A percentile compares a stretch with the other conserved stretches of the same genome.
phyloP scores from a whole-genome alignment of 2,113 vertebrate genomes.

The Murina feae region DNA sequence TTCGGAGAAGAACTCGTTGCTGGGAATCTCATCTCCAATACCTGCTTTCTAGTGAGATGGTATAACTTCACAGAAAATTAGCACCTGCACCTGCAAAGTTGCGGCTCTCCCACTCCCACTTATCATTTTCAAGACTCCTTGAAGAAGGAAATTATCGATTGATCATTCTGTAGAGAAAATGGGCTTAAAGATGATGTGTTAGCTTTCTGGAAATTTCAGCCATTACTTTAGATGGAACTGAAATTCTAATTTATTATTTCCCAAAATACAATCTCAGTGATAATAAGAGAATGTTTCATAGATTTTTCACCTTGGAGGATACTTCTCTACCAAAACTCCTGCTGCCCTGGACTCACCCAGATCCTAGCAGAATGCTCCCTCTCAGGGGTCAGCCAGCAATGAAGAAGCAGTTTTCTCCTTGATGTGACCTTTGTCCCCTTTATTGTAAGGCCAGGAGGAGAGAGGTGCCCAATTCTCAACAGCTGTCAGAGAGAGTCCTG shows the following conservation, averaged over 20 bases:
- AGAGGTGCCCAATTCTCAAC: not conserved
- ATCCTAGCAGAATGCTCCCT: not conserved
- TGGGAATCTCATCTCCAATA: not conserved
- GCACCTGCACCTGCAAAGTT: not conserved
- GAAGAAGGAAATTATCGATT: not conserved
- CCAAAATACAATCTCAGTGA: not conserved
- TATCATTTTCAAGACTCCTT: not conserved
- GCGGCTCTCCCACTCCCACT: not conserved
- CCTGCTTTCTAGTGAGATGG: not conserved
- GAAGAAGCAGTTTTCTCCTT: not conserved
- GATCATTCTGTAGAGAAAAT: not conserved
- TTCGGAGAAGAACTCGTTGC: not conserved
- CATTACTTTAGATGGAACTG: slow-evolving; percentile 2
- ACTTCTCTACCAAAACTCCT: not conserved
- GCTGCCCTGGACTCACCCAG: not conserved
- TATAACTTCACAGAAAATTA: slow-evolving; percentile 6
- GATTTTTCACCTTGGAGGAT: not conserved
- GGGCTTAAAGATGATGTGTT: not conserved
- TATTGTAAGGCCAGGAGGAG: not conserved
- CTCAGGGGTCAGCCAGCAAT: not conserved
- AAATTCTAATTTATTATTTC: slow-evolving; percentile 26
- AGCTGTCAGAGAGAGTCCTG: not conserved
- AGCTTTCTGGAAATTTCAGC: not conserved
- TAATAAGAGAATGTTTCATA: not conserved
- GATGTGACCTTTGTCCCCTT: not conserved